Base-by-base conservation (phyloP, 2,888 invertebrate genomes). In the Tachina grossa region DNA sequence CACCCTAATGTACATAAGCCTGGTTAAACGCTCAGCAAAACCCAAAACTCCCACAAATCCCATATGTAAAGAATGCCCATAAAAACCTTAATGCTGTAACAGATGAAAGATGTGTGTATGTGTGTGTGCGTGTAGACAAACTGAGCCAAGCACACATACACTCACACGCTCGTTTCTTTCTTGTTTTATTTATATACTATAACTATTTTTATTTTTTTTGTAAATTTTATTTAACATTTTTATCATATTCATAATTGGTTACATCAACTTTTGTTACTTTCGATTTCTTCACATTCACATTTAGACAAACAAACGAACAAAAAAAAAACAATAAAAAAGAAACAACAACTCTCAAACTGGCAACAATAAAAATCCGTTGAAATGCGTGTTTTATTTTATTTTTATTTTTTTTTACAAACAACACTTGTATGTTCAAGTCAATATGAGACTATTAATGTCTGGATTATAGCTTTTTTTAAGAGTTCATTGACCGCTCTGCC, bases 211-310 rank as follows among this genome's bases (percentile, higher is more conserved):
- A 19, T 55, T n/a, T n/a, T 55, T 55, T 13, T 41, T 55, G 14
- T 53, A 47, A 61, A 43, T 76, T 77, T 77, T 79, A 75, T 59
- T 65, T 66, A 79, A 47, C 59, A 66, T 82, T 75, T 61, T 85
- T 65, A 76, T 85, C 75, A 79, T 78, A 72, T 79, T 85, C 85
- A 85, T 83, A 85, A 85, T 85, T 85, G 85, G 85, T 85, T 85
- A 83, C 85, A 85, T 83, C 85, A 83, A 85, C 85, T 78, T 72
- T 68, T 55, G 51, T 72, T 66, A 85, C 85, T 85, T 85, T 82
- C 79, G 75, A 83, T 81, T 83, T 77, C 84, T 80, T 76, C 76
- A 82, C 57, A 79, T 76, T 66, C 68, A 78, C 78, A 69, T 69
- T 63, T 69, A 49, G 39, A 57, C 14, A 47, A 47, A 51, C 9